A percentile compares a stretch with the other conserved stretches of the same genome.
These are phyloP conservation scores for Halocynthia roretzi DNA, from an alignment of 23 tunicate species.

Conservation along the genomic window DNA sequence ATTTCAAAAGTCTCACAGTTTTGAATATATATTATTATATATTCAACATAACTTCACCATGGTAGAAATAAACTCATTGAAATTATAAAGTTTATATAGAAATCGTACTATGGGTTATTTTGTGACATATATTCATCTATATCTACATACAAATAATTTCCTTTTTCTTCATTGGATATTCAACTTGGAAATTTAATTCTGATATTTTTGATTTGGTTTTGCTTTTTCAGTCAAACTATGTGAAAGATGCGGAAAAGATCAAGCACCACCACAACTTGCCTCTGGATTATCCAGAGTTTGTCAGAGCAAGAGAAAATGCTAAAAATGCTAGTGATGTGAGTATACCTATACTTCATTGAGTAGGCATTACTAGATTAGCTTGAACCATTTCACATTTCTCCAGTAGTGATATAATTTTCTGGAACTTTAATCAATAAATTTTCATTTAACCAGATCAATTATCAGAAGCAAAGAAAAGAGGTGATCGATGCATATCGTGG, in stretches of 20 bases:
- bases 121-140: too few species aligned
- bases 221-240: constrained; percentile 49
- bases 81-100: too few species aligned
- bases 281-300: constrained; percentile 85
- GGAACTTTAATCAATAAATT: not conserved
- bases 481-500: constrained; percentile 76
- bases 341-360: not conserved
- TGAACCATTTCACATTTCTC: not conserved
- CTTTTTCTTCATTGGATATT: too few species aligned
- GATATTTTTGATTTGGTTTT: too few species aligned
- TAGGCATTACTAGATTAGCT: not conserved
- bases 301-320: constrained; percentile 75
- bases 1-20: too few species aligned
- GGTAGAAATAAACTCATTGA: too few species aligned
- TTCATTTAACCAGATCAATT: constrained; percentile 43
- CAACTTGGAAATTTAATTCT: too few species aligned
- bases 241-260: constrained; percentile 74
- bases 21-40: too few species aligned
- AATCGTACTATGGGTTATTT: too few species aligned
- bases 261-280: constrained; percentile 88
- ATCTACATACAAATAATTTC: too few species aligned
- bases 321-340: constrained; percentile 82
- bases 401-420: not conserved
- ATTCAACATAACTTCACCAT: too few species aligned
- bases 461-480: constrained; percentile 62